phyloP scores from a whole-genome alignment of 2,113 vertebrate genomes.

The Columba livia region DNA sequence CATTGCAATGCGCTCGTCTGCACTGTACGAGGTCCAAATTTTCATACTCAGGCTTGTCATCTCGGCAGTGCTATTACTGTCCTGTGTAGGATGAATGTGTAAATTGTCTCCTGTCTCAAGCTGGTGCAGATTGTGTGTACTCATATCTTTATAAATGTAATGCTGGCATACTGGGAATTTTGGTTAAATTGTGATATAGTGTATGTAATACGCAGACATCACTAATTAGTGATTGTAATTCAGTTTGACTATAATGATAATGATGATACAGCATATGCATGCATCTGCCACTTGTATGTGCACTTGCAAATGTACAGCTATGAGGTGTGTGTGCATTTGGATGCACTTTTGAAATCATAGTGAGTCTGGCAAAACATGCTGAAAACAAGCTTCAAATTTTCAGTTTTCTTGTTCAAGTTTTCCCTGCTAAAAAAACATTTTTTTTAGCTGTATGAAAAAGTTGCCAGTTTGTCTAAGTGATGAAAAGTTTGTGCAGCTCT shows the following conservation, averaged over 20 bases:
- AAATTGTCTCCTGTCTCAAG: neutral
- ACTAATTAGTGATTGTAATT: neutral
- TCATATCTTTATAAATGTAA: neutral
- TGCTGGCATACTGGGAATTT: neutral
- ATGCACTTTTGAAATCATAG: neutral
- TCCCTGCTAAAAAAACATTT: neutral
- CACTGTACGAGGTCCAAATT: fast-evolving
- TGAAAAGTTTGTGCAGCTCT: neutral
- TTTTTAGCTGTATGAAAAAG: neutral
- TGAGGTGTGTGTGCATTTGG: fast-evolving
- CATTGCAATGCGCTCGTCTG: fast-evolving
- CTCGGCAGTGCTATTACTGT: neutral
- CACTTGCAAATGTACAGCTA: fast-evolving
- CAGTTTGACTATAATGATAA: neutral
- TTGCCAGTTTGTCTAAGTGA: neutral
- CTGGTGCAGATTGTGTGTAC: too few species aligned
- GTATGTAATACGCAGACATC: fast-evolving
- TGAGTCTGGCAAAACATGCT: neutral
- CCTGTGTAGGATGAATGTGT: neutral
- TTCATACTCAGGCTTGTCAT: neutral
- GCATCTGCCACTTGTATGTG: neutral
- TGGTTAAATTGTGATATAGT: neutral
- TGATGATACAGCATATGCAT: neutral
- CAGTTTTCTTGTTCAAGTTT: neutral
- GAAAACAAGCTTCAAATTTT: neutral